Evolutionary conservation across 2,888 invertebrate species (phyloP), one percentile per base, ranked within the genome.

Genomic region (Formica aserva): DNA sequence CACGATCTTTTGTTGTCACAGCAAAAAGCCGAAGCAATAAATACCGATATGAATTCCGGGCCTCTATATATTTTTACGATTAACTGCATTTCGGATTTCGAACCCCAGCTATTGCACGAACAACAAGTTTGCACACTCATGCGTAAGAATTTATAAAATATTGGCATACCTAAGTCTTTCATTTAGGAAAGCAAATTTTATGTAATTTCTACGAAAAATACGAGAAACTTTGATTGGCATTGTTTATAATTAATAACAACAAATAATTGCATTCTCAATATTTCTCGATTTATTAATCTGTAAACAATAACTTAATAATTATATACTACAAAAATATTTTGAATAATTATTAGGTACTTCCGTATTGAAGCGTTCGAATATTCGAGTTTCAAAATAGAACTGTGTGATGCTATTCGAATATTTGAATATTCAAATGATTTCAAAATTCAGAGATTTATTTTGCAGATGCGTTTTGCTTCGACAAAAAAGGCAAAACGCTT

Each of bases 11-110:
- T 74, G 69, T 41, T 41, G 32, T 74, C 48, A 32, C 82, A 60
- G 76, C 41, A 62, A 71, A 48, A 71, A 75, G 11, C 41, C 38
- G 66, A 82, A 78, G 81, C 84, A 78, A 86, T 86, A 84, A 83
- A 87, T 72, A 80, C 11, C 57, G 63, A 3, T 22, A 57, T 71
- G 35, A 60, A 45, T 71, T 45, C n/a, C 18, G 22, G 11, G 52
- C 13, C 11, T 78, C 29, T 55, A 55, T 66, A 52, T 52, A 69
- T 78, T 57, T 78, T 15, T 57, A 41, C 29, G 48, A 67, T 67
- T 66, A 67, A 77, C 52, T 29, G 52, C 38, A 15, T 52, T 52
- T 65, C 48, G 76, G 72, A 69, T 60, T 38, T 62, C 22, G 41
- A 29, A 18, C 57, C n/a, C 66, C 38, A 55, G 55, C 63, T 52